phyloP scores from a whole-genome alignment of 2,888 invertebrate genomes.

The Chrysopilus asiliformis region DNA sequence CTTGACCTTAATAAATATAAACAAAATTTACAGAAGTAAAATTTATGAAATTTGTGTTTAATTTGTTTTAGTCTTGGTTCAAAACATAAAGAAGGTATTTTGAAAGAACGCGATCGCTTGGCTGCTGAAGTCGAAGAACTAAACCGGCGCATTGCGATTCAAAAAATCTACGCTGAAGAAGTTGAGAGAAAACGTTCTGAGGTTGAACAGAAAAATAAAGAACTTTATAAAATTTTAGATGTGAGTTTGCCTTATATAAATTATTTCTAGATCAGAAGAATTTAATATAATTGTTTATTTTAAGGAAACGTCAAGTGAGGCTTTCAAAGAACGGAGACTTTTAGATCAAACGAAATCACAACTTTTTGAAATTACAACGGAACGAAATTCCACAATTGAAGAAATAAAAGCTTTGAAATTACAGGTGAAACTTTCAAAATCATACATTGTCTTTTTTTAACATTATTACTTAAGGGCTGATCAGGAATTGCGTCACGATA shows the following conservation, averaged over 20 bases:
- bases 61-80: background rate
- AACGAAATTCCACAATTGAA: slow-evolving; percentile 25
- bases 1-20: too few relatives aligned
- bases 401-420: slow-evolving; percentile 23
- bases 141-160: slow-evolving; percentile 29
- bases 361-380: slow-evolving; percentile 22
- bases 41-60: too few relatives aligned
- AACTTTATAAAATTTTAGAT: slow-evolving; percentile 29
- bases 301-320: slow-evolving; percentile 33
- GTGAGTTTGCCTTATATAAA: slow-evolving; percentile 18
- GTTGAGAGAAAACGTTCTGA: slow-evolving; percentile 28
- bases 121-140: slow-evolving; percentile 30
- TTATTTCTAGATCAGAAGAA: background rate
- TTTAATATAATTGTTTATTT: slow-evolving; percentile 2
- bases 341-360: slow-evolving; percentile 27
- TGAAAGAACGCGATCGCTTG: slow-evolving; percentile 24
- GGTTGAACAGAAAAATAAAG: slow-evolving; percentile 31
- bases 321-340: slow-evolving; percentile 28
- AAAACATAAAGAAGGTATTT: slow-evolving; percentile 25
- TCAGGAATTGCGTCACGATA: too few relatives aligned
- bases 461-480: too few relatives aligned
- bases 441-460: too few relatives aligned
- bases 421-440: too few relatives aligned
- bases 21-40: too few relatives aligned
- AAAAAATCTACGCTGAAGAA: slow-evolving; percentile 28